These are phyloP conservation scores for Drosophila tropicalis DNA, from an alignment of 1,140 invertebrate species.

Conservation along the genomic window DNA sequence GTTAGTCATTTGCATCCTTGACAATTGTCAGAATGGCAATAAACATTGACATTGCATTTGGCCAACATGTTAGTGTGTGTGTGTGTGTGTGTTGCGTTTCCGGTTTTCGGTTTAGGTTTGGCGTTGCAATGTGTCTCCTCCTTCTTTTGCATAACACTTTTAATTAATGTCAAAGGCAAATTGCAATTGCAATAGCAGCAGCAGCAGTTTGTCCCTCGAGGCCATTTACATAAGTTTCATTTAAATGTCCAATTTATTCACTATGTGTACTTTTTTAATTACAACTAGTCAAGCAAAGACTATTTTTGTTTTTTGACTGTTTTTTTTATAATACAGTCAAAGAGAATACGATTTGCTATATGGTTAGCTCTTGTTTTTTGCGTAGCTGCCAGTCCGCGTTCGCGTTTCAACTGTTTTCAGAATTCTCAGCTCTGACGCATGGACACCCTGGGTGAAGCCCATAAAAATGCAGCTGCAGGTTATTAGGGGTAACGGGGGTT, in stretches of 20 bases:
- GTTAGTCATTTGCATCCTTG: constrained; percentile 22
- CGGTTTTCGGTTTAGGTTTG: constrained; percentile 36
- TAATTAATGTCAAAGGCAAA: constrained; percentile 68
- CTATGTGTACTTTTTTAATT: constrained; percentile 38
- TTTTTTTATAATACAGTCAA: constrained; percentile 6
- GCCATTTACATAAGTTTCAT: constrained; percentile 62
- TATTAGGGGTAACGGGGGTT: constrained; percentile 40
- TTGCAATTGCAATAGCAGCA: constrained; percentile 4
- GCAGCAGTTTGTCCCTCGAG: constrained; percentile 18
- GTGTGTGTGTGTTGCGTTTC: constrained; percentile 32
- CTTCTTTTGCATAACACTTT: constrained; percentile 71
- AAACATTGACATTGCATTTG: constrained; percentile 39
- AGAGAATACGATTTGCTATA: constrained; percentile 30
- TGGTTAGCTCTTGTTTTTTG: neutral
- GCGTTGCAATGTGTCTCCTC: constrained; percentile 8
- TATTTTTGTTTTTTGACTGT: constrained; percentile 9
- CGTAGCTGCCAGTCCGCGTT: constrained; percentile 42
- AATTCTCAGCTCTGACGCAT: constrained; percentile 24
- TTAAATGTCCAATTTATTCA: constrained; percentile 20
- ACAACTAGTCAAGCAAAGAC: constrained; percentile 5
- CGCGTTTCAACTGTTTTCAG: constrained; percentile 55
- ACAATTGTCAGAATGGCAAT: constrained; percentile 28
- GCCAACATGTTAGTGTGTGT: constrained; percentile 1
- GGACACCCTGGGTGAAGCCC: constrained; percentile 54
- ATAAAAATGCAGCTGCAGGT: constrained; percentile 71